Base-by-base conservation (phyloP, 1,140 invertebrate genomes). In the Anagrus nilaparvatae region DNA sequence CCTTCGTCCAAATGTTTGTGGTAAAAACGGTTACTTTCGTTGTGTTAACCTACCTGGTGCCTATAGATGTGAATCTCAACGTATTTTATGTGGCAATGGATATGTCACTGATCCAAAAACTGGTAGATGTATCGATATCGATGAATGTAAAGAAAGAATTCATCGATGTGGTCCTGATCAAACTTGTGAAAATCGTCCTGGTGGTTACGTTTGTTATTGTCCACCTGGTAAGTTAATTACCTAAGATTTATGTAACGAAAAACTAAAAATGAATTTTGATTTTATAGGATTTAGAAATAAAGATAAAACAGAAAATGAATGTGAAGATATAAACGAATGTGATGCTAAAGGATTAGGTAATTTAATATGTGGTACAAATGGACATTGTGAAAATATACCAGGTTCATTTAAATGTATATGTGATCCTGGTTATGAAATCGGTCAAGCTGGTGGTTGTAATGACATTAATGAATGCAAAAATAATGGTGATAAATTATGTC, bases 201-300 rank as follows among this genome's bases (percentile, higher is more conserved):
- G 86, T 10, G 81, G 81, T 3, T 88, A 85, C 53, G 66, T 76
- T 0, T 90, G 87, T 52, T 64, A 73, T 24, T 91, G 87, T 57
- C 81, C 81, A 0, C 45, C 58, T 0, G 87, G 56, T 58, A 47
- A 40, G 23, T 50, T 44, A 5, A 42, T 46, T 3, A 47, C 44
- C n/a, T 35, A 20, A 42, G 47, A 53, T 27, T 45, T 46, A 10
- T 53, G 83, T 0, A 50, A 47, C 19, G 48, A 46, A 50, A 43
- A 20, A 35, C 16, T n/a, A 13, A 23, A 23, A 36, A 4, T 12
- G 17, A n/a, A 33, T 40, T 24, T 27, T 10, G 19, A 8, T 27
- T n/a, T 27, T 27, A 12, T 7, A 27, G 6, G 24, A 27, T 27
- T 27, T 27, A 8, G 6, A 27, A 6, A 6, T 6, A 12, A 14